Evolutionary conservation across 2,888 invertebrate genomes (phyloP).

Genomic region (Lamellibrachia columna): DNA sequence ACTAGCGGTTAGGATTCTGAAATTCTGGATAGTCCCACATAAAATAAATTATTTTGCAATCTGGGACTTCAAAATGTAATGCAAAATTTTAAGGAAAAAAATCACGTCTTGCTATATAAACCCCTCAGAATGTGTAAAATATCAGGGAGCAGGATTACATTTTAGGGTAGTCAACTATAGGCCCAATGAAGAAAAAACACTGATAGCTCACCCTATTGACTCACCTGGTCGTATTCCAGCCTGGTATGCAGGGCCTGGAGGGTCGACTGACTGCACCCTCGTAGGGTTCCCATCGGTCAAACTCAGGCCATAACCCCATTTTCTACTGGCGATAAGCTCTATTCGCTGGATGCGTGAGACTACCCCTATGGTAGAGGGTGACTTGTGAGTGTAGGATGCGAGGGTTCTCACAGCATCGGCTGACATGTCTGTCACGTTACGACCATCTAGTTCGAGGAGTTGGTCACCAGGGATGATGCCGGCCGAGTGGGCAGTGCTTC

Average conservation of each 20-base stretch:
- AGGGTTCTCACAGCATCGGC: constrained; percentile 52
- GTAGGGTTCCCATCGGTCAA: constrained; percentile 53
- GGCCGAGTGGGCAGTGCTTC: constrained; percentile 56
- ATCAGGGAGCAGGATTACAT: neutral
- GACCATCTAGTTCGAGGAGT: constrained; percentile 60
- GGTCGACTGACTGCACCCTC: constrained; percentile 54
- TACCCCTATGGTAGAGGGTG: constrained; percentile 60
- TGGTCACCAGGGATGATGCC: constrained; percentile 60
- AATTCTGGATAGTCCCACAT: neutral
- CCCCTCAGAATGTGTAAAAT: neutral
- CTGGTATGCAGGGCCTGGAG: constrained; percentile 55
- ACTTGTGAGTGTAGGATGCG: constrained; percentile 49
- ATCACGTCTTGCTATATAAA: neutral
- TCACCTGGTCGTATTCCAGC: constrained; percentile 59
- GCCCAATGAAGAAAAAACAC: neutral
- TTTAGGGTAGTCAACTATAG: neutral
- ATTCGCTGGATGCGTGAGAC: constrained; percentile 54
- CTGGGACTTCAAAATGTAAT: neutral
- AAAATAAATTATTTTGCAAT: neutral
- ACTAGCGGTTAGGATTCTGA: neutral
- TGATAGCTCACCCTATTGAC: neutral
- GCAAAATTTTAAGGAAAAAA: neutral
- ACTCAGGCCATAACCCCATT: constrained; percentile 57
- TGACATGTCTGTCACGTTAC: constrained; percentile 58
- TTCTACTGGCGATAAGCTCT: constrained; percentile 47